Conservation (phyloP, 1,140 invertebrate genomes). For the Geopemphigus sp. region DNA sequence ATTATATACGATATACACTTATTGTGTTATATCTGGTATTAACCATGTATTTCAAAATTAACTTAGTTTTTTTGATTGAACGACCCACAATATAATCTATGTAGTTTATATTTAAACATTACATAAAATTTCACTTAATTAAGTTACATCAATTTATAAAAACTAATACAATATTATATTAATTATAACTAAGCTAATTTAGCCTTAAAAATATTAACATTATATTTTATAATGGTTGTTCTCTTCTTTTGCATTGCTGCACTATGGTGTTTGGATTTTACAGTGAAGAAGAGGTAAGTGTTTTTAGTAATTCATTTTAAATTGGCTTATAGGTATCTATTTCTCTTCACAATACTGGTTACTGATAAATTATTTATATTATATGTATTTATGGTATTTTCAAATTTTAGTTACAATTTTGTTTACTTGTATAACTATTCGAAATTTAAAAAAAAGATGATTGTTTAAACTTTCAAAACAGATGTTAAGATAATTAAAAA, state of each 20-base stretch:
- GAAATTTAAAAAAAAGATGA: neutral
- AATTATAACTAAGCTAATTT: conserved; percentile 10
- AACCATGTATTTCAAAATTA: no score
- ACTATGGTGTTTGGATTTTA: conserved; percentile 46
- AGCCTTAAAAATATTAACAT: conserved; percentile 27
- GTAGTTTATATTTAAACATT: no score
- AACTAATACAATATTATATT: neutral
- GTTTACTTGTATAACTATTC: neutral
- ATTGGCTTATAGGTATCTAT: neutral
- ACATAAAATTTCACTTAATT: neutral
- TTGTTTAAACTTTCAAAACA: no score
- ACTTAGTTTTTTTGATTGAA: no score
- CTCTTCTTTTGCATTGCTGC: conserved; percentile 40
- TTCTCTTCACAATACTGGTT: neutral
- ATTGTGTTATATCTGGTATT: no score
- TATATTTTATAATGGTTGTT: conserved; percentile 37
- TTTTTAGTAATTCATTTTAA: neutral
- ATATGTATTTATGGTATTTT: no score
- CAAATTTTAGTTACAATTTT: neutral
- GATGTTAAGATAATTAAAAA: no score
- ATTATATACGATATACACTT: no score
- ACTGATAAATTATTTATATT: neutral
- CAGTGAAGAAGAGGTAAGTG: conserved; percentile 50
- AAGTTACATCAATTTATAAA: neutral
- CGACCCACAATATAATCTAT: no score